Conservation (phyloP, 1,140 invertebrate genomes). For the Arion vulgaris region DNA sequence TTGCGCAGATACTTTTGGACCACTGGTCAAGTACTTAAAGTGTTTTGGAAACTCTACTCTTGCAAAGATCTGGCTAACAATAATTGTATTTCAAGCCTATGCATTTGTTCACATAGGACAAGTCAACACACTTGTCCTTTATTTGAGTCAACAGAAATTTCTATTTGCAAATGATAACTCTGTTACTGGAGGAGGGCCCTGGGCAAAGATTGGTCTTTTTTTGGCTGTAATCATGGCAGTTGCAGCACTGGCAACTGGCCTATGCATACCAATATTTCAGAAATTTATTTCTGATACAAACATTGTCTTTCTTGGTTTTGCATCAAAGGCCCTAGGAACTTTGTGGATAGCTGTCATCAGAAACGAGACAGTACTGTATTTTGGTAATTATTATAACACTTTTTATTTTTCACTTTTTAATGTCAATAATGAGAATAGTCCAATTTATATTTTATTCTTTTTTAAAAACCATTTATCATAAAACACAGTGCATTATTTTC, state of each 20-base stretch:
- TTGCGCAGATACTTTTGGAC: constrained; percentile 63
- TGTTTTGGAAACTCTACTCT: constrained; percentile 60
- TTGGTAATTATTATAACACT: constrained; percentile 51
- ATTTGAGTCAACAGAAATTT: constrained; percentile 60
- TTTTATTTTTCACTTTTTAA: neutral
- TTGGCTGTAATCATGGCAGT: constrained; percentile 64
- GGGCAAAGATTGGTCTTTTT: constrained; percentile 64
- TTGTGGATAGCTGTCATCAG: constrained; percentile 66
- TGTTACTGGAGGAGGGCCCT: constrained; percentile 52
- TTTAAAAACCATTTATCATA: neutral
- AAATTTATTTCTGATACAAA: constrained; percentile 59
- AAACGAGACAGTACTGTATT: constrained; percentile 64
- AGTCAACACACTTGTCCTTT: constrained; percentile 64
- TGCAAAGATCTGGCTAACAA: constrained; percentile 64
- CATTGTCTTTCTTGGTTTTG: constrained; percentile 62
- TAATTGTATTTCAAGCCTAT: constrained; percentile 66
- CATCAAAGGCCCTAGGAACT: constrained; percentile 67
- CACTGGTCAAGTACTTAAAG: constrained; percentile 61
- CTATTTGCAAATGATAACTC: constrained; percentile 41
- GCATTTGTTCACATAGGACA: constrained; percentile 67
- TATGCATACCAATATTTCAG: constrained; percentile 58
- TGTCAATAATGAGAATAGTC: neutral
- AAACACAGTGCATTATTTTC: no score
- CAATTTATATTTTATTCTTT: neutral
- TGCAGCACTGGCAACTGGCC: constrained; percentile 60